These are phyloP conservation scores for Polia nebulosa DNA, from an alignment of 2,888 invertebrate species.

Conservation along the genomic window DNA sequence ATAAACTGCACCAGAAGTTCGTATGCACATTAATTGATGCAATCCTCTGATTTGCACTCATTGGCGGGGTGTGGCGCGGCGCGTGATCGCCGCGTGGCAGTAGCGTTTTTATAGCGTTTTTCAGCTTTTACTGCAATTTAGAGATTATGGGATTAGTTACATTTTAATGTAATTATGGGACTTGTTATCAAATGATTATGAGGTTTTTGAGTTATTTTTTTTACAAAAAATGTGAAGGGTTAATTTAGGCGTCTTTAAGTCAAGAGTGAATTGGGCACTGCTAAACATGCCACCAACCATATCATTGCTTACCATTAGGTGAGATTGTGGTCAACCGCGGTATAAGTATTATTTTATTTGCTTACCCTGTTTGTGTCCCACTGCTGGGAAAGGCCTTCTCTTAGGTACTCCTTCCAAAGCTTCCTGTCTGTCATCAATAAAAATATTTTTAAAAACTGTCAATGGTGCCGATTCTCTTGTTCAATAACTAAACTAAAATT, in stretches of 20 bases:
- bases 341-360: no score
- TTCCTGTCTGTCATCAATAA: neutral
- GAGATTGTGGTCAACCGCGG: no score
- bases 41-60: constrained; percentile 73
- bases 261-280: no score
- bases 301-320: no score
- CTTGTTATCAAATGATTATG: neutral
- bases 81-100: constrained; percentile 55
- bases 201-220: no score
- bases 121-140: neutral
- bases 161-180: constrained; percentile 21
- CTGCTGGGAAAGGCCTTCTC: neutral
- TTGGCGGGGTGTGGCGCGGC: constrained; percentile 49
- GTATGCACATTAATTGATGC: constrained; percentile 72
- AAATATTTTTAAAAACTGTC: no score
- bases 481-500: no score
- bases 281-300: no score
- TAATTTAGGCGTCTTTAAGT: neutral
- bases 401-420: neutral
- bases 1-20: constrained; percentile 53
- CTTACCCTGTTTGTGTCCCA: neutral
- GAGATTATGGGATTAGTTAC: constrained; percentile 26
- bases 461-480: no score
- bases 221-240: no score
- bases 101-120: constrained; percentile 33